Conservation (phyloP, 2,113 vertebrate species). For the Felis chaus region DNA sequence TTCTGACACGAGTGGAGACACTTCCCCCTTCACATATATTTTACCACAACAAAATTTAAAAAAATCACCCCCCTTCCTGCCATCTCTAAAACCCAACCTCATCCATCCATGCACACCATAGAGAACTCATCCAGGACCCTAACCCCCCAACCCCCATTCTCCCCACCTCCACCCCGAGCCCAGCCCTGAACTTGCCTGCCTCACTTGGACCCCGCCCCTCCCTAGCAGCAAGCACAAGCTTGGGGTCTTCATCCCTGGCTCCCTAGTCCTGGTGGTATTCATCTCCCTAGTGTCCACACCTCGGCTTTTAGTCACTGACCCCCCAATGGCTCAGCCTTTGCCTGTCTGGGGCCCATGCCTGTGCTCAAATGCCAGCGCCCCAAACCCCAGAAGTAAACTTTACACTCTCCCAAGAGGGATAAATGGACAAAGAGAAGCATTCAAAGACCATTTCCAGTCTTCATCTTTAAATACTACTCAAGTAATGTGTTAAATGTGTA, state of each 20-base stretch:
- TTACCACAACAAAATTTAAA: not conserved
- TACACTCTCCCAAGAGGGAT: not conserved
- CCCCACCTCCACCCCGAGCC: not conserved
- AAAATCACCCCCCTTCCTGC: not conserved
- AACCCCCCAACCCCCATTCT: too few relatives aligned
- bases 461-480: not conserved
- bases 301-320: not conserved
- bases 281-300: not conserved
- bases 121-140: not conserved
- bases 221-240: not conserved
- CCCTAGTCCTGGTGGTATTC: not conserved
- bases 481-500: not conserved
- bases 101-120: accelerated
- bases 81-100: not conserved
- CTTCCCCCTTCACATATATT: not conserved
- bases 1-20: not conserved
- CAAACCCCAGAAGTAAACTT: not conserved
- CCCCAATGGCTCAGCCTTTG: not conserved
- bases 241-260: not conserved
- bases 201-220: not conserved
- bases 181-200: too few relatives aligned
- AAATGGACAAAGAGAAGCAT: not conserved
- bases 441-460: not conserved
- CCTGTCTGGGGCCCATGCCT: not conserved
- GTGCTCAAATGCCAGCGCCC: not conserved